phyloP scores from a whole-genome alignment of 2,113 vertebrate species.

The Orcinus orca region DNA sequence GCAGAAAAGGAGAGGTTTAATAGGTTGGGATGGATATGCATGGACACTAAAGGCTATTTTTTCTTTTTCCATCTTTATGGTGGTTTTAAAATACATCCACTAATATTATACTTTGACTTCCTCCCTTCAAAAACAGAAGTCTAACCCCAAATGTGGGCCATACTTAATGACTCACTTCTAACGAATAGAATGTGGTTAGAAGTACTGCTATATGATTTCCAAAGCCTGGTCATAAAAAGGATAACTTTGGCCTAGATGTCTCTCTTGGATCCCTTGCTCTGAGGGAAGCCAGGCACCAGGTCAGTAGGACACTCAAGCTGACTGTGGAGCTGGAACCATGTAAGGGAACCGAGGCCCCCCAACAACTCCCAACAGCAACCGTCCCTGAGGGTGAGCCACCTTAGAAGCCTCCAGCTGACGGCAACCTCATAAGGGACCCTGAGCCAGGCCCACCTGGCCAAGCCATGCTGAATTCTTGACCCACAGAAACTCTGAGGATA shows the following conservation, averaged over 20 bases:
- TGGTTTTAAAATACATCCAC: background rate
- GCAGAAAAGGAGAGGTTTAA: background rate
- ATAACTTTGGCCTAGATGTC: background rate
- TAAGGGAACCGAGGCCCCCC: background rate
- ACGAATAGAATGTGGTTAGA: background rate
- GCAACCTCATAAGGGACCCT: background rate
- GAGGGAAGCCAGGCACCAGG: background rate
- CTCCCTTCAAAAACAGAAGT: background rate
- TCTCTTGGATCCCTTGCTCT: background rate
- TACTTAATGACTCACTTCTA: background rate
- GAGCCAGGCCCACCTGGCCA: background rate
- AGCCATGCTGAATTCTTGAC: background rate
- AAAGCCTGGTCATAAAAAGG: background rate
- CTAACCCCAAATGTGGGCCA: background rate
- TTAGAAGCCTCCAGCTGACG: background rate
- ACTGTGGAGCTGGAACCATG: rapidly evolving
- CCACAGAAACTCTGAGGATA: background rate
- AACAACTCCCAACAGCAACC: background rate
- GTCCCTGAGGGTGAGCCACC: background rate
- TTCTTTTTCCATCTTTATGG: too few relatives aligned
- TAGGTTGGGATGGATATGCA: background rate
- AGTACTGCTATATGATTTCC: background rate
- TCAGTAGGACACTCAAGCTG: background rate
- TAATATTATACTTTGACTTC: background rate
- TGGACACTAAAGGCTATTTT: too few relatives aligned